Base-by-base conservation (phyloP, 2,113 vertebrate genomes). In the Prietella phreatophila region DNA sequence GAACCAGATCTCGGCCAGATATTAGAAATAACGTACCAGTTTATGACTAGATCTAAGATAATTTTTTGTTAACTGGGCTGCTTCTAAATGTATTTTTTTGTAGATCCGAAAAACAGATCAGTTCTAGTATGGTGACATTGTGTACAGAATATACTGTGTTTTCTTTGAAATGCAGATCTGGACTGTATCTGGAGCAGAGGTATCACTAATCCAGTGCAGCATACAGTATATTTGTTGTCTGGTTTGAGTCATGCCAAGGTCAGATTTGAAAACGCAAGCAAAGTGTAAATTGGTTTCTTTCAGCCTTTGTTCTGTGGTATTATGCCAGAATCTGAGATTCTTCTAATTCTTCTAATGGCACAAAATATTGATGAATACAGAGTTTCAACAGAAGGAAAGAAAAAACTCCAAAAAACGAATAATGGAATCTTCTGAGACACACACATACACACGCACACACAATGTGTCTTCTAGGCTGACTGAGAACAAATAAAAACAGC, bases 401-500 rank as follows among this genome's bases (percentile, higher is more conserved):
- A 20, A 56, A 10, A 73, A 27, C 50, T 2, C 42, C 50, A 33
- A 19, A 39, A 22, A 36, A 20, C 33, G 14, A 19, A 39, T 33
- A 36, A 20, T 36, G 25, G 0, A 69, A 53, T 19, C n/a, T 81
- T 81, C n/a, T 81, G 76, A 50, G 11, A 79, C 27, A 36, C 15
- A 80, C 78, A 80, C n/a, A 56, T 10, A 60, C 9, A 80, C 27
- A 30, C 7, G 20, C 47, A 80, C n/a, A 56, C 33, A 60, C 42
- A 82, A 36, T 82, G 50, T 85, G 69, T 61, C 56, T 61, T 85
- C 27, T 22, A 85, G 83, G 67, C 67, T 0, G 17, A 60, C 13
- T 60, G 55, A 85, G 55, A 76, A 85, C 71, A 76, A 85, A 85
- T 60, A 58, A 39, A 42, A 42, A 42, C 33, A 75, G 83, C 13